Conservation (phyloP, 2,797 vertebrate genomes). For the Gadopsis bispinosus region DNA sequence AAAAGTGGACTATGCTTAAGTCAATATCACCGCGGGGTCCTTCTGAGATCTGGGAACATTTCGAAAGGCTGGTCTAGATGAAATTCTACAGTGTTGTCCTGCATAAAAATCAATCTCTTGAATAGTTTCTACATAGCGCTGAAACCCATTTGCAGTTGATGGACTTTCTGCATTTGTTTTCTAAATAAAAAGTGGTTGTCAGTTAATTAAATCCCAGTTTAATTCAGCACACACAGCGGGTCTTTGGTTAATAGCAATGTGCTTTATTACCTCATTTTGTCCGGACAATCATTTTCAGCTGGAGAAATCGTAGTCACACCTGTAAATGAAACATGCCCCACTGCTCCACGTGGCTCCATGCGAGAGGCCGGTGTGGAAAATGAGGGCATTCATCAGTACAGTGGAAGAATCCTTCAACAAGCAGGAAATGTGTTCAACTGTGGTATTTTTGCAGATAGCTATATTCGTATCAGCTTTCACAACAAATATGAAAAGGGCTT, state of each 20-base stretch:
- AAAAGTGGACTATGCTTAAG: slow-evolving; percentile 16
- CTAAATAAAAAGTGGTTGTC: slow-evolving; percentile 13
- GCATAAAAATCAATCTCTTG: background rate
- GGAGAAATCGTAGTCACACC: slow-evolving; percentile 1
- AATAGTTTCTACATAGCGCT: too few relatives aligned
- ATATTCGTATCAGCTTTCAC: background rate
- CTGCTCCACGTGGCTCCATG: background rate
- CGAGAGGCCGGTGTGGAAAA: slow-evolving; percentile 18
- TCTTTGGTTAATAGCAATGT: slow-evolving; percentile 18
- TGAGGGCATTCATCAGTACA: slow-evolving; percentile 22
- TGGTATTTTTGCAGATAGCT: background rate
- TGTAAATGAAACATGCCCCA: background rate
- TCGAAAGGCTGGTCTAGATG: slow-evolving; percentile 2
- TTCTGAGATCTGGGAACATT: slow-evolving; percentile 25
- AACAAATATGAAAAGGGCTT: slow-evolving; percentile 6
- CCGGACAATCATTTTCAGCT: slow-evolving; percentile 5
- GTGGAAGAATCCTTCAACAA: slow-evolving; percentile 11
- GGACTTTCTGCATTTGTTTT: slow-evolving; percentile 3
- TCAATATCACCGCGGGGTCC: slow-evolving; percentile 18
- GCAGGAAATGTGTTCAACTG: background rate
- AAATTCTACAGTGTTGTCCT: slow-evolving; percentile 3
- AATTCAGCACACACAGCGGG: slow-evolving; percentile 3
- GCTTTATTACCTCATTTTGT: slow-evolving; percentile 35
- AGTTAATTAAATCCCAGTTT: slow-evolving; percentile 17
- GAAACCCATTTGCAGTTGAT: background rate